Base-by-base conservation (phyloP, 2,888 invertebrate genomes). In the Scrobipalpa costella region DNA sequence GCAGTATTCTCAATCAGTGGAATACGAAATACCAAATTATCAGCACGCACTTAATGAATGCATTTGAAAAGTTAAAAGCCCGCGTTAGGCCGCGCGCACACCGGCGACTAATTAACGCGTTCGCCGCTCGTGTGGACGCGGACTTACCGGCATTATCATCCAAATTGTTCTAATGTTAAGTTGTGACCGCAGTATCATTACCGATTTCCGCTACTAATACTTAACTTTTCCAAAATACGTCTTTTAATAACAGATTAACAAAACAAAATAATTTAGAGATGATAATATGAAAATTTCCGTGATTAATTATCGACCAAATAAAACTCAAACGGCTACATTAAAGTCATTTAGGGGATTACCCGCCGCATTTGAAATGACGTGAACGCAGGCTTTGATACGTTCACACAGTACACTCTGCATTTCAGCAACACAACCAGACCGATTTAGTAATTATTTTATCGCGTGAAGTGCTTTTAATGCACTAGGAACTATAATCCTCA, bases 381-480 rank as follows among this genome's bases (percentile, higher is more conserved):
- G 61, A 61, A 64, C 61, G n/a, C n/a, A n/a, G 63, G 68, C 63
- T 66, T 67, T 34, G 21, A 40, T 38, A 52, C 44, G 38, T 13
- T 49, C 58, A 47, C 61, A 79, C n/a, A n/a, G n/a, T n/a, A n/a
- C n/a, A n/a, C n/a, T n/a, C 83, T 80, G 77, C 78, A 77, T 83
- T 82, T 83, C 78, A 76, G 75, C 71, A 75, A 71, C 71, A 75
- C 81, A 85, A 83, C 78, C 85, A 86, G 84, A 84, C 83, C 85
- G 84, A 87, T 90, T 87, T 87, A 86, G 88, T 91, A 89, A 90
- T 91, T 91, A 91, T 89, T 90, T 88, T 84, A 85, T 85, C 81
- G 82, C 81, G 83, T 80, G 84, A 88, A 89, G 87, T 88, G 80
- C 88, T 85, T 86, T 81, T 86, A 90, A 90, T 89, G 90, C 88